phyloP scores from a whole-genome alignment of 2,113 vertebrate genomes.

The Corythornis vintsioides region DNA sequence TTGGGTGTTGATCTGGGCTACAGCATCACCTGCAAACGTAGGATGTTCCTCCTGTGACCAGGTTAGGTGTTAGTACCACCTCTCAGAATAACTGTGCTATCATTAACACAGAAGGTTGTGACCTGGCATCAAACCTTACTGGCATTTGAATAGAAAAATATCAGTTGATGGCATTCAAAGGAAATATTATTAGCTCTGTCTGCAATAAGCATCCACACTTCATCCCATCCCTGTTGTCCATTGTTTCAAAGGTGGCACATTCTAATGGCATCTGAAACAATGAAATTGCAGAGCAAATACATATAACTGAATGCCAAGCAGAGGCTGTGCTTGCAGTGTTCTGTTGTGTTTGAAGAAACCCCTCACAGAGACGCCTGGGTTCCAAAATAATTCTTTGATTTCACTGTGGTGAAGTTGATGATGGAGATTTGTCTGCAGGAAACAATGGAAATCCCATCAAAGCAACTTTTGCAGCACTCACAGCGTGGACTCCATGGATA shows the following conservation, averaged over 20 bases:
- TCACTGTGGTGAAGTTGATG: slow-evolving; percentile 60
- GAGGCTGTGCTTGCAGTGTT: slow-evolving; percentile 4
- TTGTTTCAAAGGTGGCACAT: slow-evolving; percentile 65
- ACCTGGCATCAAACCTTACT: background rate
- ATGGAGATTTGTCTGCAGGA: slow-evolving; percentile 64
- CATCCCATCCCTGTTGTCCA: slow-evolving; percentile 54
- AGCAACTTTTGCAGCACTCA: slow-evolving; percentile 6
- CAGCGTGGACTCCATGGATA: background rate
- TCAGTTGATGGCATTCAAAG: slow-evolving; percentile 64
- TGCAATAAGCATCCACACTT: slow-evolving; percentile 44
- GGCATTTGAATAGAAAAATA: slow-evolving; percentile 33
- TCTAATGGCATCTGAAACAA: slow-evolving; percentile 65
- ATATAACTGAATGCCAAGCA: slow-evolving; percentile 51
- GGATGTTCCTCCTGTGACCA: background rate
- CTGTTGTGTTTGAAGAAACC: slow-evolving; percentile 40
- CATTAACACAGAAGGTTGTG: background rate
- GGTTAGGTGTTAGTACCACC: background rate
- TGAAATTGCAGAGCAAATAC: slow-evolving; percentile 63
- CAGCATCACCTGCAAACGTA: background rate
- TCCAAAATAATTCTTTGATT: slow-evolving; percentile 25
- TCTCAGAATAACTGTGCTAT: background rate
- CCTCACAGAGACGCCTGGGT: background rate
- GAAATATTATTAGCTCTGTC: slow-evolving; percentile 63
- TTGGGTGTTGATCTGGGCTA: background rate
- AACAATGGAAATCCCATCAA: slow-evolving; percentile 15